Evolutionary conservation across 2,888 invertebrate species (phyloP).

Genomic region (Melinaea marsaeus): DNA sequence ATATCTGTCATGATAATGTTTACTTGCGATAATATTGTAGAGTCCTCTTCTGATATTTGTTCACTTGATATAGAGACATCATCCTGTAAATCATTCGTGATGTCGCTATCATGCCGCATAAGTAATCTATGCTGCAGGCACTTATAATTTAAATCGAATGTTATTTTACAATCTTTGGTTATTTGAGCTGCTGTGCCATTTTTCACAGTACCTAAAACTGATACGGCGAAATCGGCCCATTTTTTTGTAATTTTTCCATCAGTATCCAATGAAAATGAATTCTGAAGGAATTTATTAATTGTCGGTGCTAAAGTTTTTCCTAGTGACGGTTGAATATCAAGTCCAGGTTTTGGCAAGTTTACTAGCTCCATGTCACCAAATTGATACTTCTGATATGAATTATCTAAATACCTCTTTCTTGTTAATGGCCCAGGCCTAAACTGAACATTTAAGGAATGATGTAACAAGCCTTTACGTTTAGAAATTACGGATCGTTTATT

Average conservation of each 20-base stretch:
- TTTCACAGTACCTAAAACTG: conserved; percentile 59
- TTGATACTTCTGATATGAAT: conserved; percentile 61
- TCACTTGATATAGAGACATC: conserved; percentile 4
- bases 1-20: conserved; percentile 72
- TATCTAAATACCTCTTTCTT: conserved; percentile 66
- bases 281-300: conserved; percentile 61
- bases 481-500: conserved; percentile 30
- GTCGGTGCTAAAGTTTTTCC: conserved; percentile 66
- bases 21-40: conserved; percentile 42
- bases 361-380: conserved; percentile 67
- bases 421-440: conserved; percentile 79
- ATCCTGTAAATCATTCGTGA: conserved; percentile 7
- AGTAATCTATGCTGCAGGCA: conserved; percentile 77
- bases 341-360: conserved; percentile 68
- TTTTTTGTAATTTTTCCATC: conserved; percentile 63
- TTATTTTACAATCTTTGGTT: conserved; percentile 51
- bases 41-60: conserved; percentile 15
- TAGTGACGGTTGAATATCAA: conserved; percentile 69
- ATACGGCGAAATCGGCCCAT: conserved; percentile 77
- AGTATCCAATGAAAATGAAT: conserved; percentile 45
- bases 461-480: conserved; percentile 48
- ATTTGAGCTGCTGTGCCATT: conserved; percentile 41
- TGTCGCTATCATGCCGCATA: conserved; percentile 56
- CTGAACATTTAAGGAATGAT: conserved; percentile 55
- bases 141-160: conserved; percentile 78